Evolutionary conservation across 2,888 invertebrate species (phyloP).

Genomic region (Napeogenes sylphis): DNA sequence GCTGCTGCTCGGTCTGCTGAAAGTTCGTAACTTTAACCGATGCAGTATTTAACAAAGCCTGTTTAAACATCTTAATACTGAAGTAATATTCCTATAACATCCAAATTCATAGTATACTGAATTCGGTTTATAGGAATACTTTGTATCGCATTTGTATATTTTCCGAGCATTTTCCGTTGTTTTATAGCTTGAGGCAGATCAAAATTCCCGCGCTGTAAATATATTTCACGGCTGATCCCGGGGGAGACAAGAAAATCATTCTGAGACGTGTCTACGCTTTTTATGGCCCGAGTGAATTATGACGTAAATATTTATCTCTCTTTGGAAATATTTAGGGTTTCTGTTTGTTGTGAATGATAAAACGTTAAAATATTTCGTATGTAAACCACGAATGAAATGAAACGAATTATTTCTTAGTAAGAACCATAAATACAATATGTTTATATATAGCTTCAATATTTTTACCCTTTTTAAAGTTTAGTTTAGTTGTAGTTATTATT

Average conservation of each 20-base stretch:
- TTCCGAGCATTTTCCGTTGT: slow-evolving; percentile 17
- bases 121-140: slow-evolving; percentile 15
- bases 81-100: slow-evolving; percentile 3
- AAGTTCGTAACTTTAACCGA: no score
- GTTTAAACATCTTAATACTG: not conserved
- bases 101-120: slow-evolving; percentile 4
- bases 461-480: no score
- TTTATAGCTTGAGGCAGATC: slow-evolving; percentile 19
- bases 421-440: not conserved
- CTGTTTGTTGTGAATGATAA: slow-evolving; percentile 11
- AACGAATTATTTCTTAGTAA: not conserved
- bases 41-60: no score
- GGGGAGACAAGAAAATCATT: slow-evolving; percentile 25
- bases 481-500: no score
- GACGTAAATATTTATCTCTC: slow-evolving; percentile 70
- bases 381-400: not conserved
- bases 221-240: slow-evolving; percentile 20
- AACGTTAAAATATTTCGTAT: not conserved
- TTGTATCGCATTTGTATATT: slow-evolving; percentile 19
- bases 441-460: no score
- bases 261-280: slow-evolving; percentile 48
- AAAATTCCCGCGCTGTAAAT: slow-evolving; percentile 22
- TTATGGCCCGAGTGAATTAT: slow-evolving; percentile 68
- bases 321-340: slow-evolving; percentile 46
- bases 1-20: no score